Base-by-base conservation (phyloP, 2,113 vertebrate genomes). In the Oriolus oriolus region DNA sequence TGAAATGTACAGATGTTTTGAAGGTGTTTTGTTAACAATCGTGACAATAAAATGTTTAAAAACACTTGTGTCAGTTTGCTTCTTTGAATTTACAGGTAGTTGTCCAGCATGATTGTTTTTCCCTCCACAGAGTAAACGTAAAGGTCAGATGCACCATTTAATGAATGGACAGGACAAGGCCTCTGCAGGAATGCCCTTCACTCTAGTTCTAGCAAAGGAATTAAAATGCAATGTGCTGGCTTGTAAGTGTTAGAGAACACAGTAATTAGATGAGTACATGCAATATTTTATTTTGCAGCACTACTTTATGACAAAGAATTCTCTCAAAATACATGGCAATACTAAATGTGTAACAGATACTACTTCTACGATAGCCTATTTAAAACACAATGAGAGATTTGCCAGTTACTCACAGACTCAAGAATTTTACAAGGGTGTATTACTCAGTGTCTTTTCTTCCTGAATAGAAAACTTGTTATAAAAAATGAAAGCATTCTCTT, bases 1-100 rank as follows among this genome's bases (percentile, higher is more conserved):
- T 97, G 95, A 98, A 97, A 98, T 99, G 99, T 99, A 99, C 99
- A 99, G 98, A 98, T 97, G 98, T 98, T 98, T 98, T 98, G 98
- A 98, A 98, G 97, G 98, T 94, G 93, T 98, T 99, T 98, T 98
- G 98, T 98, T 99, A 98, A 98, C 98, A 98, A 97, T 98, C 97
- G 97, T 63, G 70, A 97, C 96, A 98, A 98, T 98, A 98, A 98
- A 98, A 96, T 95, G 97, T 97, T 98, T 98, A 90, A 97, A 98
- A 97, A 94, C 71, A 96, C 96, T 97, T 95, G 96, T 80, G 93
- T 96, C 95, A 97, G 22, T 84, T 98, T 61, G 94, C 96, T 95
- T 81, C 98, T 97, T 98, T 97, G 94, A 76, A 77, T 86, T 96
- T 84, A 64, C 0, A 57, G 31, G 65, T 28, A 45, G 27, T 28